Conservation (phyloP, 2,888 invertebrate genomes). For the Omphaloscelis lunosa region DNA sequence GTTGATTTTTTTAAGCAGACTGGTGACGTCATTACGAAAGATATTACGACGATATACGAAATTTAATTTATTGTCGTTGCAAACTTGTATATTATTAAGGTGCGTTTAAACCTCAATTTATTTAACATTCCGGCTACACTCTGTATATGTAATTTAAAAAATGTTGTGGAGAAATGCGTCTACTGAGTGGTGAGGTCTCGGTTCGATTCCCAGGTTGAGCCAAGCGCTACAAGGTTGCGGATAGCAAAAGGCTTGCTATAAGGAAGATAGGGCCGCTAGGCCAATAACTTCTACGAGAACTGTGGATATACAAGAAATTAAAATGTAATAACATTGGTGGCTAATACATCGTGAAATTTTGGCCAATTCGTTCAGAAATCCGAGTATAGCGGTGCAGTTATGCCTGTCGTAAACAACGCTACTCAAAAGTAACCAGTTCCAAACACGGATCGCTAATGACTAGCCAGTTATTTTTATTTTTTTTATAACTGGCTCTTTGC, state of each 20-base stretch:
- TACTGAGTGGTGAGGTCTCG: constrained; percentile 3
- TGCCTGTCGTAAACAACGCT: not conserved
- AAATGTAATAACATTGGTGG: not conserved
- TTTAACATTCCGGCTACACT: not conserved
- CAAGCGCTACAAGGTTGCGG: constrained; percentile 20
- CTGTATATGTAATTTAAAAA: too few species aligned
- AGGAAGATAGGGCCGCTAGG: constrained; percentile 13
- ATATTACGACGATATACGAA: not conserved
- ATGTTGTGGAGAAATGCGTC: constrained; percentile 10
- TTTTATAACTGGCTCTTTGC: too few species aligned
- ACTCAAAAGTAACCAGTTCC: too few species aligned
- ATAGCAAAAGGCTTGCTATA: constrained; percentile 18
- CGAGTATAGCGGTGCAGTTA: not conserved
- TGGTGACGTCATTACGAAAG: too few species aligned
- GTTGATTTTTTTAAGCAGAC: too few species aligned
- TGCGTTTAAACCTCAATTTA: not conserved
- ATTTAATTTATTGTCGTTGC: not conserved
- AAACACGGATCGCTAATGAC: too few species aligned
- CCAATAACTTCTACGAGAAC: constrained; percentile 23
- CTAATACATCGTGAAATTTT: constrained; percentile 16
- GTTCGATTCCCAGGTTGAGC: not conserved
- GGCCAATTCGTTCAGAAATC: not conserved
- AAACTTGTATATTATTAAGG: not conserved
- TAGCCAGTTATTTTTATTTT: too few species aligned
- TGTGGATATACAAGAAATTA: constrained; percentile 34